A percentile compares a stretch with the other conserved stretches of the same genome.
These are phyloP conservation scores for Apistogramma diplotaenia DNA, from an alignment of 2,113 vertebrate species.

Conservation along the genomic window DNA sequence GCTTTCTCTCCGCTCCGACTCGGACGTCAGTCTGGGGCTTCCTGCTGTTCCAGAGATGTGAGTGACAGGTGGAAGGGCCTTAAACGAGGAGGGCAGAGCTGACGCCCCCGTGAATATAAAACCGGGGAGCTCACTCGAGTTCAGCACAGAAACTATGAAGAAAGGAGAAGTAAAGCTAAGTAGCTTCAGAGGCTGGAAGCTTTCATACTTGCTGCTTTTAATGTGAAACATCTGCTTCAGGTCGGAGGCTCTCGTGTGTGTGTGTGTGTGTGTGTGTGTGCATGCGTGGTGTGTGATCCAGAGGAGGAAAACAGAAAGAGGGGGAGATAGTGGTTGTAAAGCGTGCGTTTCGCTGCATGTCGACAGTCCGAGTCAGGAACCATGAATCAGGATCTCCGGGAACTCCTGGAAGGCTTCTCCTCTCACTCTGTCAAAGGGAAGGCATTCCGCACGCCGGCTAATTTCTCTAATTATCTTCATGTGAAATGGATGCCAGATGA, in stretches of 20 bases:
- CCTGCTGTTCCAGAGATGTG: background rate
- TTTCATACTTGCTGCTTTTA: slow-evolving; percentile 35
- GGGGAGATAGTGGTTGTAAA: slow-evolving; percentile 29
- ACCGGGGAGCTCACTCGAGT: background rate
- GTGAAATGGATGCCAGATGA: slow-evolving; percentile 80
- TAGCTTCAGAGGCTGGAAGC: background rate
- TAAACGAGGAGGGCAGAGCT: background rate
- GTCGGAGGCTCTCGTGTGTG: slow-evolving; percentile 7
- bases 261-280: background rate
- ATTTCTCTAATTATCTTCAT: slow-evolving; percentile 81
- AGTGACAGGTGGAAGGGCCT: background rate
- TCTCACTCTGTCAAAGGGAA: slow-evolving; percentile 70
- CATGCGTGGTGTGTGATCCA: slow-evolving; percentile 33
- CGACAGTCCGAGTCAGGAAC: slow-evolving; percentile 16
- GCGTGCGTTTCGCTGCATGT: background rate
- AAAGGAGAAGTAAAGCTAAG: slow-evolving; percentile 9
- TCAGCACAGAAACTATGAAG: background rate
- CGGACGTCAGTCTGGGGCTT: background rate
- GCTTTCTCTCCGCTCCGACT: background rate
- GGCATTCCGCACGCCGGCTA: slow-evolving; percentile 81
- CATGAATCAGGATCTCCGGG: slow-evolving; percentile 43
- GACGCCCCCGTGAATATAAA: background rate
- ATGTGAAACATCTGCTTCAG: slow-evolving; percentile 61
- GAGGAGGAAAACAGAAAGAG: background rate
- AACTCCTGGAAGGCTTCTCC: slow-evolving; percentile 75